Conservation (phyloP, 2,797 vertebrate species). For the Harpagifer antarcticus region DNA sequence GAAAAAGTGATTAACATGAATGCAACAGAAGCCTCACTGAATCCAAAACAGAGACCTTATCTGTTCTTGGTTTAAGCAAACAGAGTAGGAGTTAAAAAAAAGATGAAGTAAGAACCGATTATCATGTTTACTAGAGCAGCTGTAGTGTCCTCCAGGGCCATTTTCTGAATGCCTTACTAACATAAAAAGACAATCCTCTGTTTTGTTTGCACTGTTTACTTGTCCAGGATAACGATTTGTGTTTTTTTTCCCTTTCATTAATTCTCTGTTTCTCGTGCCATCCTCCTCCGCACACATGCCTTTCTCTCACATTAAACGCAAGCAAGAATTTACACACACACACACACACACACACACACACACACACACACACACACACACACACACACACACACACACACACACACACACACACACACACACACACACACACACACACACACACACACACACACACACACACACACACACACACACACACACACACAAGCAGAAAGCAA, state of each 20-base stretch:
- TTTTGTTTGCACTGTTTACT: conserved; percentile 31
- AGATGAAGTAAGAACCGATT: neutral
- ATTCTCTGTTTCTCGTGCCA: neutral
- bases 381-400: neutral
- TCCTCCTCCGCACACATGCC: neutral
- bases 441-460: too few species aligned
- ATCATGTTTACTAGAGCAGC: conserved; percentile 27
- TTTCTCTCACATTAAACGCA: neutral
- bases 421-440: too few species aligned
- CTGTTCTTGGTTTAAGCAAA: conserved; percentile 1
- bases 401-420: neutral
- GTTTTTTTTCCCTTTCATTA: conserved; percentile 15
- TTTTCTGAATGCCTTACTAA: conserved; percentile 9
- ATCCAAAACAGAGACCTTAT: neutral
- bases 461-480: neutral
- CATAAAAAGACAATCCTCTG: conserved; percentile 13
- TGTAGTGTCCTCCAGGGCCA: conserved; percentile 8
- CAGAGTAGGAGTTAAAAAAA: neutral
- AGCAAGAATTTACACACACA: neutral
- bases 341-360: too few species aligned
- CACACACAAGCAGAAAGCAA: neutral
- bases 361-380: neutral
- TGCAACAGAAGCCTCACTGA: neutral
- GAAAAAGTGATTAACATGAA: neutral
- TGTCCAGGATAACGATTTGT: conserved; percentile 19